phyloP scores from a whole-genome alignment of 92 coral and sea anemone species.

The Phenganax subtilis region DNA sequence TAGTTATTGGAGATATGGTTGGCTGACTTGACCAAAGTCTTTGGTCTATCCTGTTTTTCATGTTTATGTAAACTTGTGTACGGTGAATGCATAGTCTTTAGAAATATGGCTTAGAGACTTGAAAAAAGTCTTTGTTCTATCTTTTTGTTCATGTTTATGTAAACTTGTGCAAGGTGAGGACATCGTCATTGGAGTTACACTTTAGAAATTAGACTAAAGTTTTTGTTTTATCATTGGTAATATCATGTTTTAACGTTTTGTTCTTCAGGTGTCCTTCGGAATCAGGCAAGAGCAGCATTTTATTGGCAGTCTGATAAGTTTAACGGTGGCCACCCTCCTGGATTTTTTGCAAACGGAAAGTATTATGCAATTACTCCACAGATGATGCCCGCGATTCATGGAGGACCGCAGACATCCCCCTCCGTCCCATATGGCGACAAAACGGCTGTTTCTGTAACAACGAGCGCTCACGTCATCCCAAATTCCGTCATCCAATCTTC shows the following conservation, averaged over 20 bases:
- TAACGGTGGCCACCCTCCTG: not conserved
- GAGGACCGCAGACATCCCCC: slow-evolving; percentile 9
- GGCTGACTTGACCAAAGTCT: too few species aligned
- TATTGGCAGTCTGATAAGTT: slow-evolving; percentile 27
- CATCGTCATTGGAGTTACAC: too few species aligned
- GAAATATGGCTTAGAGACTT: too few species aligned
- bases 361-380: slow-evolving; percentile 33
- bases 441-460: not conserved
- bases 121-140: too few species aligned
- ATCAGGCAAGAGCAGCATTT: not conserved
- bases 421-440: not conserved
- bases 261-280: slow-evolving; percentile 2
- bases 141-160: too few species aligned
- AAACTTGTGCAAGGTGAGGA: too few species aligned
- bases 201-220: not conserved
- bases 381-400: not conserved
- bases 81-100: too few species aligned
- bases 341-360: slow-evolving; percentile 34
- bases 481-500: slow-evolving; percentile 6
- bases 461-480: not conserved
- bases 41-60: too few species aligned
- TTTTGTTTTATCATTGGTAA: too few species aligned
- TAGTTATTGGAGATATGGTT: too few species aligned
- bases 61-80: too few species aligned
- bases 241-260: not conserved